These are phyloP conservation scores for Porites lutea DNA, from an alignment of 64 coral and sea anemone genomes.

Conservation along the genomic window DNA sequence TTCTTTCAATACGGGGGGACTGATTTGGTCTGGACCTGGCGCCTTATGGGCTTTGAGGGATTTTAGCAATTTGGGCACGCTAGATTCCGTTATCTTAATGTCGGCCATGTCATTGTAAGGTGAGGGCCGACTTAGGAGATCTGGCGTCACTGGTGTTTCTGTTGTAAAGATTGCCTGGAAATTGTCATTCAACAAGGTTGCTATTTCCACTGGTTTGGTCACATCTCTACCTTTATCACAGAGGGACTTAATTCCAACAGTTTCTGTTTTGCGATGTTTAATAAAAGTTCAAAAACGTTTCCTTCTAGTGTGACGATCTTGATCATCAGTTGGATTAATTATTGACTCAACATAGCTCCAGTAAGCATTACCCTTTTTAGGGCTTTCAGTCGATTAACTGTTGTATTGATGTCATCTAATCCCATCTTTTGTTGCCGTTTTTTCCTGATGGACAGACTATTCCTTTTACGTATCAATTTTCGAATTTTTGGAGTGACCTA, in stretches of 20 bases:
- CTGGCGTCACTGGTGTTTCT: constrained; percentile 58
- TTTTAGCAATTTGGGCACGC: background rate
- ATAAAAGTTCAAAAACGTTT: constrained; percentile 64
- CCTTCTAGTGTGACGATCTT: constrained; percentile 22
- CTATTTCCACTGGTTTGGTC: constrained; percentile 54
- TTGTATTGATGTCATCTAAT: constrained; percentile 33
- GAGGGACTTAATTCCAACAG: constrained; percentile 47
- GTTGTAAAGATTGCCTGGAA: constrained; percentile 57
- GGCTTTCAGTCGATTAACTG: constrained; percentile 34
- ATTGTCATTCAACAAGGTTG: constrained; percentile 52
- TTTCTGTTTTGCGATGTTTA: constrained; percentile 30
- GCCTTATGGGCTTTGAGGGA: constrained; percentile 31
- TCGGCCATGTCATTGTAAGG: constrained; percentile 44
- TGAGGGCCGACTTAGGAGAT: constrained; percentile 18
- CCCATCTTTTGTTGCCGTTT: constrained; percentile 20
- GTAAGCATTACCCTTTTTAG: constrained; percentile 66
- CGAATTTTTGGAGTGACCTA: constrained; percentile 42
- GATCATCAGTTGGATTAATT: constrained; percentile 40
- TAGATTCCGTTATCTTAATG: background rate
- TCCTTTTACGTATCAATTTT: background rate
- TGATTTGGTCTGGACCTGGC: constrained; percentile 35
- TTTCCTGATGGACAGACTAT: constrained; percentile 36
- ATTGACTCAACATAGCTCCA: constrained; percentile 47
- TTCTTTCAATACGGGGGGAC: constrained; percentile 21
- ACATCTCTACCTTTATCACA: constrained; percentile 47